Conservation (phyloP, 64 coral and sea anemone species). For the Trachythela sp. region DNA sequence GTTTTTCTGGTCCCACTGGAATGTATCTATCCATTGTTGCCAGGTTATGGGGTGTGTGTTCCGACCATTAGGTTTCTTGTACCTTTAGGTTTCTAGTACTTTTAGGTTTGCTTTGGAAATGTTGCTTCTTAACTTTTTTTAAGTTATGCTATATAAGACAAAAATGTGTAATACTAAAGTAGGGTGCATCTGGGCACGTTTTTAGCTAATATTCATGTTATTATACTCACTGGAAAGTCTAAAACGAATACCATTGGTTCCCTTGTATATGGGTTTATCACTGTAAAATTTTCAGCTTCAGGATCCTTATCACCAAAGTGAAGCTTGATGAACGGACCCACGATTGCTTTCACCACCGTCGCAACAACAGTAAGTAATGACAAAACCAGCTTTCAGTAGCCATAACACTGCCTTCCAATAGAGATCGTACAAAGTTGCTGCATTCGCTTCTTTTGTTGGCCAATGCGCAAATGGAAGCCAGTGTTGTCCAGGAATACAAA, state of each 20-base stretch:
- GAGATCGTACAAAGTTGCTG: no score
- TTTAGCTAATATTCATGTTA: background rate
- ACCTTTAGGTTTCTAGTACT: background rate
- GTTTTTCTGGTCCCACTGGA: background rate
- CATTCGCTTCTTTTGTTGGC: no score
- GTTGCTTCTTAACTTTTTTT: background rate
- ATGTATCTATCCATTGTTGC: constrained; percentile 8
- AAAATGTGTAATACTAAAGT: background rate
- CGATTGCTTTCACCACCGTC: no score
- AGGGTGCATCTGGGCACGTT: no score
- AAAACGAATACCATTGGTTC: background rate
- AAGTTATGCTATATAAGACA: background rate
- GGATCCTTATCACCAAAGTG: no score
- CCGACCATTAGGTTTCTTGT: background rate
- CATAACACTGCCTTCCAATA: no score
- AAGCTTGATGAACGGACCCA: no score
- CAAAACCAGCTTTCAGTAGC: no score
- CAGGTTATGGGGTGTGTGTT: background rate
- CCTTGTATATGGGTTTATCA: background rate
- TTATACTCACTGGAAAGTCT: background rate
- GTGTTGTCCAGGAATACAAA: no score
- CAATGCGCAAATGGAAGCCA: no score
- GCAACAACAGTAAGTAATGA: no score
- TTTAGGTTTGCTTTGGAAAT: no score
- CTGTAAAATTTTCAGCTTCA: background rate